These are phyloP conservation scores for Drosophila prolongata DNA, from an alignment of 2,888 invertebrate species.

Conservation along the genomic window DNA sequence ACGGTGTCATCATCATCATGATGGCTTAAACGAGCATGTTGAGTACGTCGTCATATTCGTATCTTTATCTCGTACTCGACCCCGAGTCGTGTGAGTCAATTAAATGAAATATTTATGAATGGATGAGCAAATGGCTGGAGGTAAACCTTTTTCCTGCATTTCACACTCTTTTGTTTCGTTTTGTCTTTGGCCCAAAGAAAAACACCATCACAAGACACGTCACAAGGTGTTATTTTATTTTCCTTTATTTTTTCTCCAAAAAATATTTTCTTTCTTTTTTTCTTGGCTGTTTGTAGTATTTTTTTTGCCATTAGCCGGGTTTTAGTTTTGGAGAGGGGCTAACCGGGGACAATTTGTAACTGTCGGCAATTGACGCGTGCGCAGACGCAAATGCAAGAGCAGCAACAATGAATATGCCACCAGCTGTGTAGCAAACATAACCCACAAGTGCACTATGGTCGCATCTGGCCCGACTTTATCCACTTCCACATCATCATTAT, in stretches of 20 bases:
- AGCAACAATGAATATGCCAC: conserved; percentile 45
- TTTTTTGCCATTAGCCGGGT: conserved; percentile 53
- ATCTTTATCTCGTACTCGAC: conserved; percentile 57
- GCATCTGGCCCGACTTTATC: conserved; percentile 48
- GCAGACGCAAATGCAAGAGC: conserved; percentile 49
- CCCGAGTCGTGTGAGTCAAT: conserved; percentile 66
- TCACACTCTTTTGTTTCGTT: conserved; percentile 33
- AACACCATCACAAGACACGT: conserved; percentile 46
- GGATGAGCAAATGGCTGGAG: conserved; percentile 35
- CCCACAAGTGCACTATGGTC: conserved; percentile 50
- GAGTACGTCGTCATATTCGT: conserved; percentile 42
- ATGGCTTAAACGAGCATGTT: conserved; percentile 54
- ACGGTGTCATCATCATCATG: conserved; percentile 60
- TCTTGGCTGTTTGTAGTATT: conserved; percentile 7
- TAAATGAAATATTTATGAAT: conserved; percentile 76
- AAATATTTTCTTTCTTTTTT: conserved; percentile 23
- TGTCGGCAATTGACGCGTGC: conserved; percentile 73
- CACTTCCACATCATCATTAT: conserved; percentile 34
- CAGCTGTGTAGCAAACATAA: conserved; percentile 39
- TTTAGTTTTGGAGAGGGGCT: conserved; percentile 39
- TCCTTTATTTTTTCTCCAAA: conserved; percentile 14
- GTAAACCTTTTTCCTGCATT: conserved; percentile 31
- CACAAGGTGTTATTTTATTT: conserved; percentile 43
- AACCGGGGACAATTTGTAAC: conserved; percentile 69
- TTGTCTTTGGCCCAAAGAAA: conserved; percentile 35